A percentile compares a stretch with the other conserved stretches of the same genome.
These are phyloP conservation scores for Spicauda simplicius DNA, from an alignment of 2,888 invertebrate genomes.

Conservation along the genomic window DNA sequence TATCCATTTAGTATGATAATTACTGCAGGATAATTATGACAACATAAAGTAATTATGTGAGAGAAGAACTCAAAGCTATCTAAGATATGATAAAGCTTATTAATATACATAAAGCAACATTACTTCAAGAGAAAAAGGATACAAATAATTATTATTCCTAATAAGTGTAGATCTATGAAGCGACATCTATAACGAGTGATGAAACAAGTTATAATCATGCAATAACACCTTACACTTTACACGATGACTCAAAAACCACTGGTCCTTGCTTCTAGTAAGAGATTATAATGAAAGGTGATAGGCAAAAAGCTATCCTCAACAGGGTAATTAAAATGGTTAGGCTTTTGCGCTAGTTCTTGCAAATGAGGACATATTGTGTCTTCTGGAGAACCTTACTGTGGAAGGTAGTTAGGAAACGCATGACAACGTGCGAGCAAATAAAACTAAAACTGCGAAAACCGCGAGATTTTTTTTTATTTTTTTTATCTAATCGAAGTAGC, in stretches of 20 bases:
- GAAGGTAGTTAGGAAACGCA: neutral
- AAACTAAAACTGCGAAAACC: too few species aligned
- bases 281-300: constrained; percentile 1
- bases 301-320: constrained; percentile 1
- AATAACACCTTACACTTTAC: constrained; percentile 2
- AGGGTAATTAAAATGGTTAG: constrained; percentile 12
- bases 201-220: constrained; percentile 13
- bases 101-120: too few species aligned
- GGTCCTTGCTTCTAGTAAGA: constrained; percentile 5
- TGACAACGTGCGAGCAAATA: neutral
- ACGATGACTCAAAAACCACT: constrained; percentile 9
- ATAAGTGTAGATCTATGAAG: neutral
- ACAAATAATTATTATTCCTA: too few species aligned
- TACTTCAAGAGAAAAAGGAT: too few species aligned
- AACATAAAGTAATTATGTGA: too few species aligned
- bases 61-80: too few species aligned
- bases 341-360: constrained; percentile 9
- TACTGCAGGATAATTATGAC: too few species aligned
- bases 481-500: too few species aligned
- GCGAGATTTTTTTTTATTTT: too few species aligned
- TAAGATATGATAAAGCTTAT: too few species aligned
- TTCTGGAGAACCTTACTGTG: neutral
- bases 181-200: neutral
- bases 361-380: constrained; percentile 4
- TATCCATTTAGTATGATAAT: too few species aligned